Conservation (phyloP, 1,140 invertebrate genomes). For the Zophobas morio region DNA sequence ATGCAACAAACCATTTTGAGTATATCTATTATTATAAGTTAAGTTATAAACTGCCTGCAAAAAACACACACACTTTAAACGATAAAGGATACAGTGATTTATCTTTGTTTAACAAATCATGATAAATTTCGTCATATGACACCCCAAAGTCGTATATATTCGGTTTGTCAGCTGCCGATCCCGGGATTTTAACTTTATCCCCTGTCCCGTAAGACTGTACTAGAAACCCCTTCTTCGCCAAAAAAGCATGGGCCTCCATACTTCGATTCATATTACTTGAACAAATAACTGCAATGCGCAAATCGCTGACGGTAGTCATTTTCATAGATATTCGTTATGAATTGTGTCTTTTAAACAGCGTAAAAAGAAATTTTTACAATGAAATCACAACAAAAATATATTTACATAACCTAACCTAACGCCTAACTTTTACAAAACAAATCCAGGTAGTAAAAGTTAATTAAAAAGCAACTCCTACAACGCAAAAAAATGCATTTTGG, state of each 20-base stretch:
- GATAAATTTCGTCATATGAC: slow-evolving; percentile 97
- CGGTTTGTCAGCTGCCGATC: slow-evolving; percentile 93
- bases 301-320: slow-evolving; percentile 67
- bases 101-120: slow-evolving; percentile 92
- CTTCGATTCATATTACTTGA: slow-evolving; percentile 99
- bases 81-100: slow-evolving; percentile 85
- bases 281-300: slow-evolving; percentile 95
- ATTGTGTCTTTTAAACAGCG: not conserved
- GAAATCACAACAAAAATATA: not conserved
- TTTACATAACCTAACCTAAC: not conserved
- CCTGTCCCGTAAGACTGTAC: slow-evolving; percentile 98
- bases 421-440: no score
- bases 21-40: slow-evolving; percentile 80
- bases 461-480: no score
- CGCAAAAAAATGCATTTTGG: no score
- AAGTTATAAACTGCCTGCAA: slow-evolving; percentile 3
- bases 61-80: slow-evolving; percentile 19
- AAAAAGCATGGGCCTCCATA: slow-evolving; percentile 98
- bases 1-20: slow-evolving; percentile 98
- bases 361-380: no score
- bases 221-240: slow-evolving; percentile 97
- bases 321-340: not conserved
- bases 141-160: slow-evolving; percentile 99
- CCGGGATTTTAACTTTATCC: slow-evolving; percentile 97
- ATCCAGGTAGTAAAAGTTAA: no score